phyloP scores from a whole-genome alignment of 2,888 invertebrate species.

The Spicauda simplicius region DNA sequence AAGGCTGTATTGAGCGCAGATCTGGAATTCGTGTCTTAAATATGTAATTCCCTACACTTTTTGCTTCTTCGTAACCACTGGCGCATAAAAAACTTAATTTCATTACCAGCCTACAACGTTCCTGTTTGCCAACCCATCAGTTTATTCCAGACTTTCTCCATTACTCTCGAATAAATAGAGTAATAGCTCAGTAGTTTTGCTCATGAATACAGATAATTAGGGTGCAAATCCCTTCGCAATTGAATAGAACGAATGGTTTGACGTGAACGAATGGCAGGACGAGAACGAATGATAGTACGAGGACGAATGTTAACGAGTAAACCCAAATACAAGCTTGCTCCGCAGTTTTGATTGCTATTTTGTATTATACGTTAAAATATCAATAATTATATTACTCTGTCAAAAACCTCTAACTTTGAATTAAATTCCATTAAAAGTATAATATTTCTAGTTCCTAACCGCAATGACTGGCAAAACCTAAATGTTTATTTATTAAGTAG shows the following conservation, averaged over 20 bases:
- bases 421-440: no score
- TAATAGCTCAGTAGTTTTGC: slow-evolving; percentile 20
- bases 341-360: background rate
- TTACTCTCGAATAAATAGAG: slow-evolving; percentile 12
- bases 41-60: no score
- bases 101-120: background rate
- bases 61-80: background rate
- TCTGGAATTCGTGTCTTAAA: no score
- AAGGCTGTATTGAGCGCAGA: no score
- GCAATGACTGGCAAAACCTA: no score
- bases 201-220: slow-evolving; percentile 28
- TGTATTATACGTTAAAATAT: no score
- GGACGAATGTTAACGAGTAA: slow-evolving; percentile 20
- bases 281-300: background rate
- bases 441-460: no score
- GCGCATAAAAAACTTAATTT: background rate
- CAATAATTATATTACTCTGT: no score
- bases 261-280: background rate
- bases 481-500: no score
- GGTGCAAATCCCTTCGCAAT: slow-evolving; percentile 27
- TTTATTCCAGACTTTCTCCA: slow-evolving; percentile 2
- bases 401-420: no score
- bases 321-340: background rate
- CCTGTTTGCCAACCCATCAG: background rate
- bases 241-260: slow-evolving; percentile 5